Evolutionary conservation across 2,888 invertebrate genomes (phyloP), one percentile per base, ranked within the genome.

Genomic region (Hemistola chrysoprasaria): DNA sequence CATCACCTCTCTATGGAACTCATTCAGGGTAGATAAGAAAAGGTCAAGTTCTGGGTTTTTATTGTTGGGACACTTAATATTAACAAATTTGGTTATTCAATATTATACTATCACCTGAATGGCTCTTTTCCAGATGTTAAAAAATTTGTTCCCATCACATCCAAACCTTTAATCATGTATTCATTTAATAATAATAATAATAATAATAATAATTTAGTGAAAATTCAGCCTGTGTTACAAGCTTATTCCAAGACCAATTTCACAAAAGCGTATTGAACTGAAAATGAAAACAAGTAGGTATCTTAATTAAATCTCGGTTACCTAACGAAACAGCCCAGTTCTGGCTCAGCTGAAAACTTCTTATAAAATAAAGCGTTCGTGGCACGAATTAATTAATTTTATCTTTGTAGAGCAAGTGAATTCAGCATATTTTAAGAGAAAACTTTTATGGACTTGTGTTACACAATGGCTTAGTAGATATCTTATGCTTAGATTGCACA

Each of bases 301-400:
- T 66, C 65, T 67, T 65, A 64, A 66, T 67, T 61, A 57, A 67
- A 67, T 66, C 66, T 65, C 50, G 34, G 48, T 44, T 52, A 50
- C 47, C 31, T 44, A 51, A 27, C 39, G 25, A 49, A 50, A 54
- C 35, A 34, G 27, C 30, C 35, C 26, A 29, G 26, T 50, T 50
- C 16, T 44, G 50, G 46, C 47, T 37, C 41, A 47, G 22, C 47
- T 48, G 52, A 52, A 54, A 55, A 52, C 46, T 52, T 45, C 30
- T 50, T 40, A 42, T 50, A 49, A 47, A 51, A 50, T 47, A 38
- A 32, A 41, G 24, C 32, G 37, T 48, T 50, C 39, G 45, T 34
- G 22, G 27, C 40, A 16, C 26, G 40, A 48, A 36, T 50, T 46
- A 51, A 53, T 56, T 53, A 56, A 47, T 47, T 51, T 51, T 46